These are phyloP conservation scores for Aurelia sp. DNA, from an alignment of 30 jellyfish, hydroid and myxozoan genomes.

Conservation along the genomic window DNA sequence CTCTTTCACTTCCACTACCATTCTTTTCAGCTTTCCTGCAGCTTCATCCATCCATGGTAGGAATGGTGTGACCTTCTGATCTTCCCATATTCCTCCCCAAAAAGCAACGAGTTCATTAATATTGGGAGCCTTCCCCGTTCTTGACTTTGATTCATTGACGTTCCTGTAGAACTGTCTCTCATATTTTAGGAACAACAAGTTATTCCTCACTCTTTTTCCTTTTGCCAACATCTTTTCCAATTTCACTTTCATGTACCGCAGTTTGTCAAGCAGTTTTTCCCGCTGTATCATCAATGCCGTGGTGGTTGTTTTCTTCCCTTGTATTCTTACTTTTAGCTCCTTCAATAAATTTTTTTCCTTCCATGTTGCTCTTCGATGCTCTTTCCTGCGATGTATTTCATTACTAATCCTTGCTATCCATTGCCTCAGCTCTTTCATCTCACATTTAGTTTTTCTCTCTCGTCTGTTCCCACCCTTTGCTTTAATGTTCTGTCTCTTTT, in stretches of 20 bases:
- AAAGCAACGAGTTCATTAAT: background rate
- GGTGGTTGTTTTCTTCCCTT: background rate
- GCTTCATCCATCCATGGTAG: conserved; percentile 28
- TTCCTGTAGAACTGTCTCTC: conserved; percentile 32
- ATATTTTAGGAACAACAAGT: conserved; percentile 3
- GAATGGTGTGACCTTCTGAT: conserved; percentile 22
- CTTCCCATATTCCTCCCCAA: conserved; percentile 8
- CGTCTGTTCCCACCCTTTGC: conserved; percentile 23
- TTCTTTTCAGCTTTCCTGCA: conserved; percentile 38
- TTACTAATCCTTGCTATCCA: conserved; percentile 9
- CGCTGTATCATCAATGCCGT: background rate
- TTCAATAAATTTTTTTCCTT: conserved; percentile 1
- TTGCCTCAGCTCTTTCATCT: conserved; percentile 26
- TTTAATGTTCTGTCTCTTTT: conserved; percentile 8
- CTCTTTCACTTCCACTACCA: conserved; percentile 30
- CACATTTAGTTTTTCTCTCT: background rate
- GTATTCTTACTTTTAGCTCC: conserved; percentile 4
- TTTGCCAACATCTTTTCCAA: background rate
- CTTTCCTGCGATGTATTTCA: conserved; percentile 17
- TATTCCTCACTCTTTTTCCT: conserved; percentile 10
- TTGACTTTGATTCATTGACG: conserved; percentile 5
- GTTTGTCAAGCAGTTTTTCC: conserved; percentile 13
- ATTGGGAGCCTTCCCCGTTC: background rate
- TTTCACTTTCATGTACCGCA: background rate
- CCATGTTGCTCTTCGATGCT: conserved; percentile 10